Evolutionary conservation across 2,888 invertebrate genomes (phyloP).

Genomic region (Cantharis rustica): DNA sequence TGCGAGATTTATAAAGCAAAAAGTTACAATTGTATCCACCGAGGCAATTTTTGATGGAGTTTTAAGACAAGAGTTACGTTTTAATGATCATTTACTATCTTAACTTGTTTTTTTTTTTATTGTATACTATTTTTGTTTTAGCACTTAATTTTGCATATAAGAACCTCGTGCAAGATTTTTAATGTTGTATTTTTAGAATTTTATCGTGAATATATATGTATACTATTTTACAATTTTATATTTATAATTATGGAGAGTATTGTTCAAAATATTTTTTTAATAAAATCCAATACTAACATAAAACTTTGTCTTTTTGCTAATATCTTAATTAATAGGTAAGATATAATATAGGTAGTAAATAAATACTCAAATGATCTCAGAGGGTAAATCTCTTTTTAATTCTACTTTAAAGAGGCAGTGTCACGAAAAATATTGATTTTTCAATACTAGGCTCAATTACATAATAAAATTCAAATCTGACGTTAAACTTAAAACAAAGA

Average conservation of each 20-base stretch:
- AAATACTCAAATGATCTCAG: too few species aligned
- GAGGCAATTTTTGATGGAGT: conserved; percentile 54
- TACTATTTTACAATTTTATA: background rate
- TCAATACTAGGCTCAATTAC: too few species aligned
- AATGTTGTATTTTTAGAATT: background rate
- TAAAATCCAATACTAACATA: background rate
- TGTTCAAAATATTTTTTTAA: background rate
- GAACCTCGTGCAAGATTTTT: background rate
- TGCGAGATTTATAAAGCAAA: conserved; percentile 44
- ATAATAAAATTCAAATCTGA: too few species aligned
- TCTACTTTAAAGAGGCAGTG: too few species aligned
- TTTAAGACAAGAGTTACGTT: conserved; percentile 46
- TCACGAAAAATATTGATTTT: too few species aligned
- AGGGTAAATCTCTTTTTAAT: too few species aligned
- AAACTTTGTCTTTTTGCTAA: background rate
- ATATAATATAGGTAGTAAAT: too few species aligned
- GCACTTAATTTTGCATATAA: background rate
- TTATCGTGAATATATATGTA: background rate
- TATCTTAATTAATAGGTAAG: too few species aligned
- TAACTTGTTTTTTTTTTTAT: background rate
- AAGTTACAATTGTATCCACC: conserved; percentile 46
- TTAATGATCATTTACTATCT: conserved; percentile 14
- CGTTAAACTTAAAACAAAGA: too few species aligned
- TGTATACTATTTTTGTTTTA: background rate
- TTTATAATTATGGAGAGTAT: background rate